Base-by-base conservation (phyloP, 2,797 vertebrate genomes). In the Manis crassicaudata region DNA sequence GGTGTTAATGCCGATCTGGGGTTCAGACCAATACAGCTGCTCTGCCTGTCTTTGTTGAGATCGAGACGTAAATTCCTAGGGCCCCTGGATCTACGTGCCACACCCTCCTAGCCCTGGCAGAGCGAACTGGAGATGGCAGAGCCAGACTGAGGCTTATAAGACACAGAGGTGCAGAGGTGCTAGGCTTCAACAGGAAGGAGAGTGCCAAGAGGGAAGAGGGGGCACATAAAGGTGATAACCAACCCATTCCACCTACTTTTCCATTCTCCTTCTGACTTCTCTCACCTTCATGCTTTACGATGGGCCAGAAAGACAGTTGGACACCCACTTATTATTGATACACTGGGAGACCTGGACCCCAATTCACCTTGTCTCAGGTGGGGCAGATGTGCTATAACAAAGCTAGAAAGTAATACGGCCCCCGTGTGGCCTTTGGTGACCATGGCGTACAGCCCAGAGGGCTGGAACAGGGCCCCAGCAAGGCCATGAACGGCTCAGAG, bases 281-380 rank as follows among this genome's bases (percentile, higher is more conserved):
- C n/a, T 67, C 21, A 90, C 25, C 18, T 62, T 29, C 29, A 13
- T 40, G 76, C 37, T 85, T 89, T 25, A 62, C 27, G 72, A 46
- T 80, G 37, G 40, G 52, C 18, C 65, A 72, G 21, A 81, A 80
- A 50, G 32, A 32, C 81, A 81, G n/a, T 77, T 79, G 63, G 83
- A 65, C 87, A 68, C 46, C 70, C 70, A 96, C 89, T 97, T 96
- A 92, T 92, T 94, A 81, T 83, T 73, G 81, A 43, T 92, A 70
- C 80, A 80, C n/a, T 62, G 13, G 50, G 63, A 91, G n/a, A 89
- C 60, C 25, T 46, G n/a, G 54, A 97, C 37, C 60, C 25, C 70
- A 90, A 75, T 88, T 95, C 23, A 95, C 60, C 50, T 81, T 25
- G 56, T 88, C 40, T 92, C 92, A 82, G 43, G 29, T 63, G 81